Conservation (phyloP, 1,140 invertebrate species). For the Luehdorfia chinensis region DNA sequence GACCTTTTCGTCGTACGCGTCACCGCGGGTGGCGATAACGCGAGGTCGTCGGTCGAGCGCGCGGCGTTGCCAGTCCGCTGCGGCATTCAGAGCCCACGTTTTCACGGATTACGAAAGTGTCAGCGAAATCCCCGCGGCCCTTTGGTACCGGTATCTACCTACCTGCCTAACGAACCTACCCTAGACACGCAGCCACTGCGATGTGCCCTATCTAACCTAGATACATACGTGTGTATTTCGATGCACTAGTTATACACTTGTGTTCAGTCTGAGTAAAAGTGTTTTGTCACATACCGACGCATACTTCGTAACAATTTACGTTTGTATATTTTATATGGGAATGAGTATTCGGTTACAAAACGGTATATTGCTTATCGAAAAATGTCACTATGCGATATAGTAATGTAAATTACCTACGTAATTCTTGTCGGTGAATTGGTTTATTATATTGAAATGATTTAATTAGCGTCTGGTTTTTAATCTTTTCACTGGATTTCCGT, state of each 20-base stretch:
- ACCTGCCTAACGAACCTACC: slow-evolving; percentile 38
- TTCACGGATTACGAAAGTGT: slow-evolving; percentile 60
- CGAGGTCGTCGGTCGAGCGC: slow-evolving; percentile 64
- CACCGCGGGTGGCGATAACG: slow-evolving; percentile 61
- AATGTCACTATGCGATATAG: slow-evolving; percentile 1
- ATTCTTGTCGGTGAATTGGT: no score
- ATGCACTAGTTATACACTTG: slow-evolving; percentile 10
- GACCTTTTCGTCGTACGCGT: slow-evolving; percentile 60
- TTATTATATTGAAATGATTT: no score
- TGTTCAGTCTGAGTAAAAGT: slow-evolving; percentile 10
- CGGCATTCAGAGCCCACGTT: slow-evolving; percentile 51
- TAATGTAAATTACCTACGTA: not conserved
- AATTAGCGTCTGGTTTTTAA: no score
- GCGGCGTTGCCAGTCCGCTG: slow-evolving; percentile 62
- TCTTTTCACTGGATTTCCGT: no score
- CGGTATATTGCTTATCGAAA: slow-evolving; percentile 8
- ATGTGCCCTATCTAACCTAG: slow-evolving; percentile 36
- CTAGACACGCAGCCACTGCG: slow-evolving; percentile 34
- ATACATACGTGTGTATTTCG: slow-evolving; percentile 20
- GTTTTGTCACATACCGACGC: slow-evolving; percentile 1
- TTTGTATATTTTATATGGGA: slow-evolving; percentile 4
- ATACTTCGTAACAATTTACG: not conserved
- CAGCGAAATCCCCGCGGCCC: slow-evolving; percentile 49
- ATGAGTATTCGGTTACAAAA: slow-evolving; percentile 9
- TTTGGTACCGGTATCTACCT: slow-evolving; percentile 40